These are phyloP conservation scores for Lepidochitona cinerea DNA, from an alignment of 2,888 invertebrate species.

Conservation along the genomic window DNA sequence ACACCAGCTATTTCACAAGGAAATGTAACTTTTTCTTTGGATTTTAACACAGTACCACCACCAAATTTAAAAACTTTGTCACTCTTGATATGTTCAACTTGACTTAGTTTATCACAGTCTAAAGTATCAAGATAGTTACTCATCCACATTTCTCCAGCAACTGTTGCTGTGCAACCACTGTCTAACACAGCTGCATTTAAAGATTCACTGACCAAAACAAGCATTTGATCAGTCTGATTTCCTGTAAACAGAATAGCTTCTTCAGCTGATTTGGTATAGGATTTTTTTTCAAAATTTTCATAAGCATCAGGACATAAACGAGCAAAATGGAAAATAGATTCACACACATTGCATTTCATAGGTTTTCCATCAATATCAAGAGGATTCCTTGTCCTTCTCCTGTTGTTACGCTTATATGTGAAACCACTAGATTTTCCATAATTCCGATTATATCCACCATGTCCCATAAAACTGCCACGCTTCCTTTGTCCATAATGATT, in stretches of 20 bases:
- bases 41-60: neutral
- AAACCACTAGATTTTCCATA: neutral
- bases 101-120: neutral
- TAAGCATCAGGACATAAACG: neutral
- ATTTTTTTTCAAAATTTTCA: neutral
- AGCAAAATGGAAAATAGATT: conserved; percentile 8
- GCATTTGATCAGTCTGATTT: neutral
- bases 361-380: neutral
- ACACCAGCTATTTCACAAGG: conserved; percentile 12
- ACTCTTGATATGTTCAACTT: neutral
- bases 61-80: conserved; percentile 10
- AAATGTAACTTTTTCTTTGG: conserved; percentile 1
- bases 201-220: conserved; percentile 1
- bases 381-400: too few relatives aligned
- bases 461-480: neutral
- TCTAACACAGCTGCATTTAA: conserved; percentile 4
- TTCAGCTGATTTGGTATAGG: neutral
- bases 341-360: conserved; percentile 1
- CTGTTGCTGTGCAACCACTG: conserved; percentile 9
- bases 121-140: neutral
- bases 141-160: conserved; percentile 7
- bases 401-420: too few relatives aligned
- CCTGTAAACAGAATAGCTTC: conserved; percentile 1
- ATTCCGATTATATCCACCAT: neutral
- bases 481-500: neutral